A percentile compares a stretch with the other conserved stretches of the same genome.
Conservation (phyloP, 2,888 invertebrate genomes). For the Synanthedon formicaeformis region DNA sequence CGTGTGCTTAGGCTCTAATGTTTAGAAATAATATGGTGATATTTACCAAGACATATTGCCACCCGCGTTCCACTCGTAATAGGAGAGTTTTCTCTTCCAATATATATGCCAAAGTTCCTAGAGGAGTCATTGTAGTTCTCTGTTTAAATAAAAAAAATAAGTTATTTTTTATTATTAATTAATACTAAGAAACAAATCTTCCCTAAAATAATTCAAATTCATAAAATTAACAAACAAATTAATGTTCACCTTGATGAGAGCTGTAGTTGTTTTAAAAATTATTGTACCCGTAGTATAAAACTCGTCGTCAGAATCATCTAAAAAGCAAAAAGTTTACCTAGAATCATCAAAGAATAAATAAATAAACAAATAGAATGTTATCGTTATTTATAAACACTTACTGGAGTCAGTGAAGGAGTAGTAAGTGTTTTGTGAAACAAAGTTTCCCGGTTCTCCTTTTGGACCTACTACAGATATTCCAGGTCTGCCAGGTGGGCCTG, state of each 20-base stretch:
- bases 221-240: too few species aligned
- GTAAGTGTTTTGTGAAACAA: slow-evolving; percentile 13
- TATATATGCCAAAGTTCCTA: slow-evolving; percentile 52
- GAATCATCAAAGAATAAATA: slow-evolving; percentile 1
- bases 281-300: slow-evolving; percentile 33
- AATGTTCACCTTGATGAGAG: slow-evolving; percentile 33
- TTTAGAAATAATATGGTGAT: neutral
- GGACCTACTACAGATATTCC: slow-evolving; percentile 39
- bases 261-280: slow-evolving; percentile 33
- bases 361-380: neutral
- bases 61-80: slow-evolving; percentile 40
- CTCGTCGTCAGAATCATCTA: slow-evolving; percentile 22
- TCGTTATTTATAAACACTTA: neutral
- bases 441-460: slow-evolving; percentile 39
- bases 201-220: too few species aligned
- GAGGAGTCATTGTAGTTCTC: slow-evolving; percentile 33
- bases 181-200: neutral
- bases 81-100: slow-evolving; percentile 44
- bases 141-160: slow-evolving; percentile 12
- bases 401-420: slow-evolving; percentile 8
- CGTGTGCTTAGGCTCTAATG: too few species aligned
- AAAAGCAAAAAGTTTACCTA: slow-evolving; percentile 4
- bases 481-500: slow-evolving; percentile 32
- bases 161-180: neutral
- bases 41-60: slow-evolving; percentile 43